phyloP scores from a whole-genome alignment of 53 echinoderm and acorn worm species.

The Crossaster papposus region DNA sequence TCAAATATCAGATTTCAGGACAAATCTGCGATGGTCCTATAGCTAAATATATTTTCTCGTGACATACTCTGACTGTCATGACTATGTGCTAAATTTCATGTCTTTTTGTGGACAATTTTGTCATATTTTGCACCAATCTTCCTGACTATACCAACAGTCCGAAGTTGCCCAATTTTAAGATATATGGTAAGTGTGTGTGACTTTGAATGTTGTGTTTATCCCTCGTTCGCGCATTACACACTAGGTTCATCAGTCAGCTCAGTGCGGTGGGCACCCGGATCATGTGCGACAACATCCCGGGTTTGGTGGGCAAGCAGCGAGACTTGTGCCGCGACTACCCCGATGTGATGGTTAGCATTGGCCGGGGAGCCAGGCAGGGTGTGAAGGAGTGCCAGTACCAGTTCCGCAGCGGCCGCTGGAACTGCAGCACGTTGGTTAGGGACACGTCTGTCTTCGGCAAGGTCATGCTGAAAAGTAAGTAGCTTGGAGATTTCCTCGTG shows the following conservation, averaged over 20 bases:
- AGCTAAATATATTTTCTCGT: too few relatives aligned
- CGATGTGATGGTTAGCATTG: slow-evolving; percentile 96
- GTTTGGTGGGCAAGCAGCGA: slow-evolving; percentile 86
- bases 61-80: too few relatives aligned
- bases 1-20: too few relatives aligned
- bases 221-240: too few relatives aligned
- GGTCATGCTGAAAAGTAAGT: slow-evolving; percentile 91
- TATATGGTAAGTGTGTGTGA: too few relatives aligned
- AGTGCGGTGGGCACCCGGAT: slow-evolving; percentile 85
- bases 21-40: too few relatives aligned
- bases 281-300: slow-evolving; percentile 93
- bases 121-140: too few relatives aligned
- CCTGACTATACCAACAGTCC: too few relatives aligned
- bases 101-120: too few relatives aligned
- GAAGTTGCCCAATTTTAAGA: too few relatives aligned
- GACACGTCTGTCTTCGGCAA: slow-evolving; percentile 92
- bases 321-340: slow-evolving; percentile 89
- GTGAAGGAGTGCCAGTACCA: slow-evolving; percentile 90
- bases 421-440: slow-evolving; percentile 88
- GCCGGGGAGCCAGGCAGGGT: slow-evolving; percentile 81
- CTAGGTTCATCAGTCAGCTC: slow-evolving; percentile 90
- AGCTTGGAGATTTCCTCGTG: neutral
- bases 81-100: too few relatives aligned
- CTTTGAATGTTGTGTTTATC: too few relatives aligned
- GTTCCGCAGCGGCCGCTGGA: slow-evolving; percentile 87